Conservation (phyloP, 1,140 invertebrate genomes). For the Nephila pilipes region DNA sequence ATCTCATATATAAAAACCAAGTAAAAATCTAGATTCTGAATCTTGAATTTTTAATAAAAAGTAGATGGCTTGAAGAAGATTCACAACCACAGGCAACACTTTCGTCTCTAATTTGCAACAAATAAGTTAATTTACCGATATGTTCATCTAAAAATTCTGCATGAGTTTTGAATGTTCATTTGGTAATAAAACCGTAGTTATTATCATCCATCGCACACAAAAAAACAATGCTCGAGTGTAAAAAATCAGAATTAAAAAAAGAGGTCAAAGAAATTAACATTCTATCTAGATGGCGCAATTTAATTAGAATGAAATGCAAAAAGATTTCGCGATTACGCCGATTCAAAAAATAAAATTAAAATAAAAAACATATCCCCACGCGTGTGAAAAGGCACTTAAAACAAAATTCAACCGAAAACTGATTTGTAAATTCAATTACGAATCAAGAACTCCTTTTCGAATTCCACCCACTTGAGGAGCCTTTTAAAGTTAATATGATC, state of each 20-base stretch:
- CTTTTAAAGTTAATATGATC: slow-evolving; percentile 48
- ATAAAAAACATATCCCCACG: background rate
- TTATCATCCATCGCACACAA: no score
- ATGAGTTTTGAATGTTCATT: no score
- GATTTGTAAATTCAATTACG: slow-evolving; percentile 70
- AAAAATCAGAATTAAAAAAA: background rate
- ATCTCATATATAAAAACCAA: no score
- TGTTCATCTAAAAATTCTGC: no score
- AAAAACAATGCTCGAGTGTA: no score
- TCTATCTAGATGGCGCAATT: slow-evolving; percentile 12
- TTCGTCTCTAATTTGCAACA: no score
- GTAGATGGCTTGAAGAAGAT: no score
- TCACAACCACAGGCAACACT: no score
- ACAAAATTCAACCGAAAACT: slow-evolving; percentile 44
- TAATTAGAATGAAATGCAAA: slow-evolving; percentile 29
- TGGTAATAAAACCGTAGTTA: no score
- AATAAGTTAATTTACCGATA: no score
- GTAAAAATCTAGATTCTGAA: no score
- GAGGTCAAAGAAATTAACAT: background rate
- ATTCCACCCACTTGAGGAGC: slow-evolving; percentile 13
- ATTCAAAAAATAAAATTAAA: background rate
- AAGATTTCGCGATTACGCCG: slow-evolving; percentile 6
- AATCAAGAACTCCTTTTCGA: slow-evolving; percentile 9
- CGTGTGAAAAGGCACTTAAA: slow-evolving; percentile 65
- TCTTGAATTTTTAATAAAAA: no score